A percentile compares a stretch with the other conserved stretches of the same genome.
These are phyloP conservation scores for Odontothrips loti DNA, from an alignment of 2,888 invertebrate genomes.

Conservation along the genomic window DNA sequence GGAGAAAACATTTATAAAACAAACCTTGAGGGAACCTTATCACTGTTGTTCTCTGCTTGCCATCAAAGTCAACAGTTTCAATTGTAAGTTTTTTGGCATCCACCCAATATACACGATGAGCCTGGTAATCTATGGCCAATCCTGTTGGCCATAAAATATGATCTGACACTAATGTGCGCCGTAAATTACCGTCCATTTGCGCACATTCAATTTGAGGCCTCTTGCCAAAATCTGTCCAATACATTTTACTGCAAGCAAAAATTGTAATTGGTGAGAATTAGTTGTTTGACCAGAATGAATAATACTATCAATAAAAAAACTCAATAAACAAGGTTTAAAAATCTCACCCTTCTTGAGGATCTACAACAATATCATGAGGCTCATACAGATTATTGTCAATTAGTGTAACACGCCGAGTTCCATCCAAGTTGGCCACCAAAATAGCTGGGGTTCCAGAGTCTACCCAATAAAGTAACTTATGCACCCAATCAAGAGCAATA, in stretches of 20 bases:
- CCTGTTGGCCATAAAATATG: constrained; percentile 68
- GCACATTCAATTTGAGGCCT: constrained; percentile 59
- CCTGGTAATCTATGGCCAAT: constrained; percentile 69
- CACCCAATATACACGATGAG: constrained; percentile 74
- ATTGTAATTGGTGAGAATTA: constrained; percentile 27
- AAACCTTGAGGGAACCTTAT: constrained; percentile 53
- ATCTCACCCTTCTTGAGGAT: constrained; percentile 58
- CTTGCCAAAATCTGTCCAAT: constrained; percentile 72
- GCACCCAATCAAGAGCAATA: constrained; percentile 68
- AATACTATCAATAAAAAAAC: neutral
- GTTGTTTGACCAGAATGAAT: neutral
- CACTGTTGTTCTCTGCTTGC: constrained; percentile 60
- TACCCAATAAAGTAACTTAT: constrained; percentile 65
- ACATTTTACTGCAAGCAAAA: constrained; percentile 54
- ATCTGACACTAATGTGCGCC: constrained; percentile 54
- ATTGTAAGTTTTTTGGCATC: constrained; percentile 73
- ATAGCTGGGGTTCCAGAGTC: constrained; percentile 48
- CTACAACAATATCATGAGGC: constrained; percentile 67
- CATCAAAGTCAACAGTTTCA: constrained; percentile 65
- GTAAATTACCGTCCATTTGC: constrained; percentile 60
- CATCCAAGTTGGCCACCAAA: constrained; percentile 55
- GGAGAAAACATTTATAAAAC: constrained; percentile 28
- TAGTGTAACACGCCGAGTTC: constrained; percentile 54
- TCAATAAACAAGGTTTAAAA: constrained; percentile 7
- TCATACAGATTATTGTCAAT: constrained; percentile 53